Evolutionary conservation across 1,140 invertebrate genomes (phyloP), one percentile per base, ranked within the genome.

Genomic region (Drosophila persimilis): DNA sequence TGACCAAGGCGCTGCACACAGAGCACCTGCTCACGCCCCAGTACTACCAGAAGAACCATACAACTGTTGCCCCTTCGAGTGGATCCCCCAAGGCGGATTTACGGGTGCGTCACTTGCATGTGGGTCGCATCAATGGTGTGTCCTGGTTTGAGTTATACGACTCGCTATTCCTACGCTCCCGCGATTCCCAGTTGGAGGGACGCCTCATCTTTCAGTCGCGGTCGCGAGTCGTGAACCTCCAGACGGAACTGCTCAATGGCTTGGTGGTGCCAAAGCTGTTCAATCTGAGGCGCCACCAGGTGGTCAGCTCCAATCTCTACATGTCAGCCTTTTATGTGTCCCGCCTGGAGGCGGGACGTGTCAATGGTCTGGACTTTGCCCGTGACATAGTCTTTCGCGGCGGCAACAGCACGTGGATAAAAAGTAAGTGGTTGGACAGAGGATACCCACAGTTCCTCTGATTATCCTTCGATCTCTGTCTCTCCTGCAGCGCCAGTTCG

Each of bases 361-460:
- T 91, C 0, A 91, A 91, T 62, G 77, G 70, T 0, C 51, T 90
- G 11, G 53, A 90, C 63, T 90, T 91, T 62, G 73, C 73, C 43
- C 45, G 85, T 22, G 90, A 91, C 26, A 61, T 91, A 17, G 75
- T 89, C 0, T 76, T 77, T 22, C 73, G 84, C 0, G 83, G 73
- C 1, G 39, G 22, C 52, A 67, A 64, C 6, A 60, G 79, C n/a
- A 59, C 57, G 2, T 54, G 73, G 13, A 77, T 91, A n/a, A 73
- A 89, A 51, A 73, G 90, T 90, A 51, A 77, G 78, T 71, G 35
- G 31, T 0, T 7, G 29, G 6, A 29, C 29, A 7, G 22, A 5
- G 4, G 6, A n/a, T 22, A 5, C 5, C 45, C 8, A 22, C n/a
- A 13, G 31, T 9, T 11, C 2, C 2, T 5, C 11, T 41, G 39